Conservation (phyloP, 2,797 vertebrate genomes). For the Intellagama lesueurii region DNA sequence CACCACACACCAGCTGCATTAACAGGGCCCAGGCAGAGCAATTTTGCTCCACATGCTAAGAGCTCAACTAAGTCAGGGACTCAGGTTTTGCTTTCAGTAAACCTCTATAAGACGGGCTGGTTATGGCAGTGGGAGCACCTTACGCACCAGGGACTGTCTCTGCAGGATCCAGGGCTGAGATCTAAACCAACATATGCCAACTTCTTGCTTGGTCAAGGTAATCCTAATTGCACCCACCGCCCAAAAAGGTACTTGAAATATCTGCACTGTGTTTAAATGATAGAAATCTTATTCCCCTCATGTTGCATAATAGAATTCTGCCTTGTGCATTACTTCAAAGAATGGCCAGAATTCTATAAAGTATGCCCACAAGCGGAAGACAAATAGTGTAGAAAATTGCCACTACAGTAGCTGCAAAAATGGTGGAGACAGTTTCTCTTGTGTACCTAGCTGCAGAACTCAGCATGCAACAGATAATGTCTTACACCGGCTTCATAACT, state of each 20-base stretch:
- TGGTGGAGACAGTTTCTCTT: too few species aligned
- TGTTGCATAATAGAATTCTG: neutral
- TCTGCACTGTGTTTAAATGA: neutral
- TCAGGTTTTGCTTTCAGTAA: neutral
- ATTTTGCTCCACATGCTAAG: neutral
- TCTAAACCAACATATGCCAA: neutral
- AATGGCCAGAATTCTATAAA: neutral
- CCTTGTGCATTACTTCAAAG: neutral
- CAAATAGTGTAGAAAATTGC: too few species aligned
- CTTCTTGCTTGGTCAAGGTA: neutral
- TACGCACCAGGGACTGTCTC: neutral
- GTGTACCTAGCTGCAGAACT: too few species aligned
- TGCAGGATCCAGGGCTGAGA: neutral
- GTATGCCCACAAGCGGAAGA: neutral
- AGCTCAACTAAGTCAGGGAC: neutral
- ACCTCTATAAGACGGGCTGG: neutral
- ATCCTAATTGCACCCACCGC: neutral
- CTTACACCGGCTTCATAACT: too few species aligned
- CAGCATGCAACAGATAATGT: too few species aligned
- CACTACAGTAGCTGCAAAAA: too few species aligned
- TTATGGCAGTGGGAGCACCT: neutral
- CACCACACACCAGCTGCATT: neutral
- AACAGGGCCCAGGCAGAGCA: slow-evolving; percentile 3
- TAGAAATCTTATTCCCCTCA: neutral
- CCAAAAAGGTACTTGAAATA: neutral